Evolutionary conservation across 2,113 vertebrate species (phyloP).

Genomic region (Miniopterus natalensis): DNA sequence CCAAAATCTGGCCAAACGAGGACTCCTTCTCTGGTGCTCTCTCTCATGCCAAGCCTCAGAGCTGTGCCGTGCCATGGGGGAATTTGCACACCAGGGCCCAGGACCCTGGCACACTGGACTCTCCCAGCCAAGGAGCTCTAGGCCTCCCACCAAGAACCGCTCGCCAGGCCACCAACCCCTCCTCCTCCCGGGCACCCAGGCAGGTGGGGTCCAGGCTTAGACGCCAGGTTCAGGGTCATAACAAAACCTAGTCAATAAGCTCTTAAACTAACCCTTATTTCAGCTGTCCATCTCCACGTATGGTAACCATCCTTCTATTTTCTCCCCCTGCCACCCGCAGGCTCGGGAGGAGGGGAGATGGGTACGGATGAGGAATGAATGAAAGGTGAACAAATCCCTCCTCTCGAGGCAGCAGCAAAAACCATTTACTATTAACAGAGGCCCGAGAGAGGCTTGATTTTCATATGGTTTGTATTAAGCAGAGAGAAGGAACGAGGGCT

Average conservation of each 20-base stretch:
- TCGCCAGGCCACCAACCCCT: background rate
- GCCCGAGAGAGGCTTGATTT: constrained; percentile 63
- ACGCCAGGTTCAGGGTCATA: background rate
- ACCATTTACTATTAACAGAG: constrained; percentile 70
- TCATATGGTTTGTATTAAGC: constrained; percentile 78
- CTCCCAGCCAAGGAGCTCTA: background rate
- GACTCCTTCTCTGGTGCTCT: background rate
- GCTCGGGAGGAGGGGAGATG: background rate
- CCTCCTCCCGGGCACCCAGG: fast-evolving
- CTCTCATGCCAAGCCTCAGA: background rate
- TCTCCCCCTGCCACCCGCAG: background rate
- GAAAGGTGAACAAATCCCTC: constrained; percentile 25
- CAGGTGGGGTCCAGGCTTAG: background rate
- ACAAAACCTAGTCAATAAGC: background rate
- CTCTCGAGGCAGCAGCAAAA: background rate
- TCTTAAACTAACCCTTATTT: background rate
- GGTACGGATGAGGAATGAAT: constrained; percentile 47
- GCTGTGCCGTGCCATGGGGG: fast-evolving
- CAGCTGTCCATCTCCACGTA: background rate
- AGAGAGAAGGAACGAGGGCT: background rate
- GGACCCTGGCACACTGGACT: background rate
- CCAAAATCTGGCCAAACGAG: background rate
- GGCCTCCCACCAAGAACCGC: background rate
- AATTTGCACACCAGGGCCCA: background rate
- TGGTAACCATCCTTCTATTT: background rate